Conservation (phyloP, 1,140 invertebrate species). For the Muscidifurax raptorellus region DNA sequence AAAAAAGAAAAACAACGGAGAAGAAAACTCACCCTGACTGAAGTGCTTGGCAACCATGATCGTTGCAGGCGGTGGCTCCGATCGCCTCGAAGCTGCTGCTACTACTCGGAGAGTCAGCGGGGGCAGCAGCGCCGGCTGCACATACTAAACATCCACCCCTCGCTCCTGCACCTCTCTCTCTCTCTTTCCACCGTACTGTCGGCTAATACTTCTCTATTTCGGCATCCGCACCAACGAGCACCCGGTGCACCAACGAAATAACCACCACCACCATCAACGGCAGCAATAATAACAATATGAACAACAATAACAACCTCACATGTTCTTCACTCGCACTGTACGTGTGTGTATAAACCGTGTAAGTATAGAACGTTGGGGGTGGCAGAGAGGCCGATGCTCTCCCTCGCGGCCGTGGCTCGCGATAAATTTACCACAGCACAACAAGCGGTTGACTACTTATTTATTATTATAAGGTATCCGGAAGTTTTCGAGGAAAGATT, state of each 20-base stretch:
- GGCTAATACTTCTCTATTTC: background rate
- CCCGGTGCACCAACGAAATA: background rate
- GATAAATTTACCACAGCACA: background rate
- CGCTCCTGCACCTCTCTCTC: constrained; percentile 25
- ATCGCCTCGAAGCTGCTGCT: background rate
- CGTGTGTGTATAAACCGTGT: background rate
- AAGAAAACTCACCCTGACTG: constrained; percentile 67
- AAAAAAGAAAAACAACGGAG: background rate
- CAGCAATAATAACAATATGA: too few relatives aligned
- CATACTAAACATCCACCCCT: constrained; percentile 58
- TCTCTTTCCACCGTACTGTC: too few relatives aligned
- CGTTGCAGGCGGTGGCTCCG: constrained; percentile 4
- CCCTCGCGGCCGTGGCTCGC: background rate
- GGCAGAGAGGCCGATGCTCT: background rate
- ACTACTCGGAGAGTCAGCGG: background rate
- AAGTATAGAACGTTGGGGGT: constrained; percentile 1
- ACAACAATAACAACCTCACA: constrained; percentile 6
- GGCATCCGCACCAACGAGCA: background rate
- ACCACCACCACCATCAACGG: background rate
- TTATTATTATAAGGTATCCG: background rate
- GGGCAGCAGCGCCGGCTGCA: constrained; percentile 5
- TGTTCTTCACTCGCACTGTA: constrained; percentile 7
- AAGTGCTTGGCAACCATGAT: constrained; percentile 71
- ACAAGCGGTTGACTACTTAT: background rate
- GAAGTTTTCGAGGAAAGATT: background rate